Percentiles rank a stretch among this genome's conserved stretches.
phyloP scores from a whole-genome alignment of 2,113 vertebrate genomes.

The Genyomyrus donnyi region DNA sequence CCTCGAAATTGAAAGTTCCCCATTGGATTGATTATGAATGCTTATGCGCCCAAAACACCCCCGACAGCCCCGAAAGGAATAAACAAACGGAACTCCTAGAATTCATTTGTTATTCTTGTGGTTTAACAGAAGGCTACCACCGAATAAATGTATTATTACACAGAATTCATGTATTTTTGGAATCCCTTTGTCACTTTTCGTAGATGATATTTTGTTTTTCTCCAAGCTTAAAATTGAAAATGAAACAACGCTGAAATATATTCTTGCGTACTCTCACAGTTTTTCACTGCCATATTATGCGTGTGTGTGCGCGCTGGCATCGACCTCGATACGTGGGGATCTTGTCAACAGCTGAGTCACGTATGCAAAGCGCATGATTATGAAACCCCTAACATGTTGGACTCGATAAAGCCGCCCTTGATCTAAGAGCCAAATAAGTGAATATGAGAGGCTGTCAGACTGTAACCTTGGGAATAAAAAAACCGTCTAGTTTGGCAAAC shows the following conservation, averaged over 20 bases:
- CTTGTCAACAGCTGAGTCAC: background rate
- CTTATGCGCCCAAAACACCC: background rate
- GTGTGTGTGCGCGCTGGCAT: background rate
- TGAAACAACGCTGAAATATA: background rate
- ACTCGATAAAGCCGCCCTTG: background rate
- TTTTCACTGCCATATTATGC: background rate
- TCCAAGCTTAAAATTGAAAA: background rate
- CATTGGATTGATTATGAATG: background rate
- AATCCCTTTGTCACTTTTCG: background rate
- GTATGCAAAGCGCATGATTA: background rate
- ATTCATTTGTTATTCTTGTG: background rate
- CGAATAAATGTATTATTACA: background rate
- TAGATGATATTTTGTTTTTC: background rate
- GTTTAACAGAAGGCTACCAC: background rate
- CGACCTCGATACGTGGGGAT: background rate
- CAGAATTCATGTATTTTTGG: background rate
- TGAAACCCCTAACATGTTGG: background rate
- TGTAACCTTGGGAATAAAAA: background rate
- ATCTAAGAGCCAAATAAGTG: background rate
- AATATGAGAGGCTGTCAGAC: background rate
- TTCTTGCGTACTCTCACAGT: background rate
- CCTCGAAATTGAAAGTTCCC: background rate
- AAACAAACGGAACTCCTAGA: background rate
- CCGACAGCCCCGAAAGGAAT: background rate
- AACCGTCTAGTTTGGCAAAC: background rate